Conservation (phyloP, 2,113 vertebrate species). For the Microtus ochrogaster region DNA sequence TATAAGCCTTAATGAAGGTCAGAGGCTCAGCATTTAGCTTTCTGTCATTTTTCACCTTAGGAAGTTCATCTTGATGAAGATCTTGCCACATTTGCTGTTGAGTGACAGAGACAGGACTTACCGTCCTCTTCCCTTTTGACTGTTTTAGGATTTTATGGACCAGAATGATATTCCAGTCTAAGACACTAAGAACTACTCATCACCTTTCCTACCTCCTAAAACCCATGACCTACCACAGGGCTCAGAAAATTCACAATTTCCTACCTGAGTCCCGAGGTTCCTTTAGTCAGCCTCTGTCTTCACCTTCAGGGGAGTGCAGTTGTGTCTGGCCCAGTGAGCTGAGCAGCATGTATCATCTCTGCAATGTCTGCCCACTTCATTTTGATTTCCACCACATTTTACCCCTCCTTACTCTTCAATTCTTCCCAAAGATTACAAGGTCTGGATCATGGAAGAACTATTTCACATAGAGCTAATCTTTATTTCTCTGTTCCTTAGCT, state of each 20-base stretch:
- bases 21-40: neutral
- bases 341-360: too few relatives aligned
- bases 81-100: too few relatives aligned
- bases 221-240: neutral
- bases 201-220: neutral
- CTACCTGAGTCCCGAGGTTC: neutral
- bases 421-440: neutral
- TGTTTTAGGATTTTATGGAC: too few relatives aligned
- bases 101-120: too few relatives aligned
- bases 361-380: too few relatives aligned
- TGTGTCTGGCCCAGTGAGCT: too few relatives aligned
- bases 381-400: neutral
- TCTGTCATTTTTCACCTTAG: neutral
- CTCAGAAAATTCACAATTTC: neutral
- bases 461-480: neutral
- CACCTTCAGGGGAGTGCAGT: too few relatives aligned
- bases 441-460: too few relatives aligned
- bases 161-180: neutral
- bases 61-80: neutral
- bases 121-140: too few relatives aligned
- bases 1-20: neutral
- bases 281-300: too few relatives aligned
- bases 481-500: neutral
- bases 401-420: neutral
- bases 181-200: neutral